phyloP scores from a whole-genome alignment of 2,888 invertebrate genomes.

The Tetropium fuscum region DNA sequence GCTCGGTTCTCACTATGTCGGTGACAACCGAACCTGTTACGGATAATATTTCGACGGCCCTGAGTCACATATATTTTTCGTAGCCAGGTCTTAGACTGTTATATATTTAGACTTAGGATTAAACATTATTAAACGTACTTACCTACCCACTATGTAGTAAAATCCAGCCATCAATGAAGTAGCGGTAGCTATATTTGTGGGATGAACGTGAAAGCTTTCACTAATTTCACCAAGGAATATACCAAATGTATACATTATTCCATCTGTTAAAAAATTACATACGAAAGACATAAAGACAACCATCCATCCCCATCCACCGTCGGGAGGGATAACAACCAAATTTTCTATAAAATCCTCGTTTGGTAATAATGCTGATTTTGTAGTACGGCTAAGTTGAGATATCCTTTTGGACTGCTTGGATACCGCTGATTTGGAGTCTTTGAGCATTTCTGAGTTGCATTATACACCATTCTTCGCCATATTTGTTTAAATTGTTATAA shows the following conservation, averaged over 20 bases:
- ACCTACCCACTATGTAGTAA: slow-evolving; percentile 55
- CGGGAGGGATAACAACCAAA: slow-evolving; percentile 66
- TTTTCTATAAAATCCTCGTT: slow-evolving; percentile 43
- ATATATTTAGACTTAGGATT: slow-evolving; percentile 1
- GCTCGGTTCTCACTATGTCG: no score
- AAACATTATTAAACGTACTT: not conserved
- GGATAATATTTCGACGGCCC: no score
- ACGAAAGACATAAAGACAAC: slow-evolving; percentile 70
- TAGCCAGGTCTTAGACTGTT: no score
- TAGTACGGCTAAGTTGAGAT: not conserved
- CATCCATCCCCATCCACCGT: slow-evolving; percentile 75
- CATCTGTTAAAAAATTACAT: slow-evolving; percentile 71
- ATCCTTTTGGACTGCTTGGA: not conserved
- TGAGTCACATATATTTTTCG: no score
- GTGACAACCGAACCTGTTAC: no score
- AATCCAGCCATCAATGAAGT: slow-evolving; percentile 56
- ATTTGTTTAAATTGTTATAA: not conserved
- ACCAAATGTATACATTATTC: slow-evolving; percentile 72
- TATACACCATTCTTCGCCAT: not conserved
- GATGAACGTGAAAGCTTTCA: slow-evolving; percentile 44
- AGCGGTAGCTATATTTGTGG: slow-evolving; percentile 51
- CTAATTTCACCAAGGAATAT: slow-evolving; percentile 66
- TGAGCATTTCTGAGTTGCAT: not conserved
- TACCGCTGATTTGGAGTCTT: not conserved
- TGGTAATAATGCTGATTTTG: not conserved